These are phyloP conservation scores for Cyclina sinensis DNA, from an alignment of 1,140 invertebrate genomes.

Conservation along the genomic window DNA sequence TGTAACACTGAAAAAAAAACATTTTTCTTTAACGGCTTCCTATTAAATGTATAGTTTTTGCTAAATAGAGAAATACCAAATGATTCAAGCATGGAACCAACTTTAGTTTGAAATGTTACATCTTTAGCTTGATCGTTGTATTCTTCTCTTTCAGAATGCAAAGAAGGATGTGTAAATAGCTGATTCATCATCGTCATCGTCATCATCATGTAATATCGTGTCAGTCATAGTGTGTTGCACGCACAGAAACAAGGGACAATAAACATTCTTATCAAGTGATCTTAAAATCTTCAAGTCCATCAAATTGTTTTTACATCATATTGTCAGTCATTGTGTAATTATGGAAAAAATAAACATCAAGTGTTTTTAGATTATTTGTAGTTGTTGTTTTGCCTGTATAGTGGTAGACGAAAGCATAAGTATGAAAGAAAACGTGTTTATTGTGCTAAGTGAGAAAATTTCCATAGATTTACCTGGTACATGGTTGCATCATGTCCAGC, in stretches of 20 bases:
- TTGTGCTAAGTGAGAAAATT: no score
- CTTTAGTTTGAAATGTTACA: neutral
- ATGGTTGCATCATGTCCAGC: no score
- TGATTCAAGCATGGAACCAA: neutral
- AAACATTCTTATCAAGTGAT: constrained; percentile 6
- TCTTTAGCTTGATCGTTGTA: no score
- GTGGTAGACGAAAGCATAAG: no score
- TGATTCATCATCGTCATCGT: constrained; percentile 5
- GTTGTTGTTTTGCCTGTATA: neutral
- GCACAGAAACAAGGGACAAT: neutral
- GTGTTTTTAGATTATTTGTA: neutral
- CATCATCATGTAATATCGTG: neutral
- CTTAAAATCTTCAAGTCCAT: constrained; percentile 5
- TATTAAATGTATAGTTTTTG: no score
- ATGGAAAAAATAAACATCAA: constrained; percentile 8
- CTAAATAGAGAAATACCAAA: no score
- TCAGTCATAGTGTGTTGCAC: constrained; percentile 4
- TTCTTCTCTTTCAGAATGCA: constrained; percentile 15
- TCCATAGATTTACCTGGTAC: no score
- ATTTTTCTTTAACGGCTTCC: no score
- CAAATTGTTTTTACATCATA: constrained; percentile 17
- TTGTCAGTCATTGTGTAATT: constrained; percentile 14
- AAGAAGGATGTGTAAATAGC: constrained; percentile 1
- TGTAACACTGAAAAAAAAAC: no score
- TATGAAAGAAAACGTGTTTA: no score